phyloP scores from a whole-genome alignment of 1,140 invertebrate species.

The Caenorhabditis inopinata region DNA sequence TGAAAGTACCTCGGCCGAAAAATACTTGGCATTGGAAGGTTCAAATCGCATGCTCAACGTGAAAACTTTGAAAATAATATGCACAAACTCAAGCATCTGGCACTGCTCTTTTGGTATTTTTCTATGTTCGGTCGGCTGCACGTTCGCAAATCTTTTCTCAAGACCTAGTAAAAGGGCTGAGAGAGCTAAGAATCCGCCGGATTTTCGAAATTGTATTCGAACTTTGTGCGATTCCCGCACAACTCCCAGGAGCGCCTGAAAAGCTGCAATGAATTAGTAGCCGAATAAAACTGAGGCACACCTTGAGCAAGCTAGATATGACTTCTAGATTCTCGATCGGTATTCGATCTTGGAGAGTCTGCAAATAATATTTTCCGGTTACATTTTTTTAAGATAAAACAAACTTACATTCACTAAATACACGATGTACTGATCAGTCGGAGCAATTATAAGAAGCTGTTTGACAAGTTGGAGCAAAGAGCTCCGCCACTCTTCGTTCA shows the following conservation, averaged over 20 bases:
- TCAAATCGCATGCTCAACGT: conserved; percentile 97
- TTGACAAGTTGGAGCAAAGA: conserved; percentile 57
- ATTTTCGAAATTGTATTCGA: conserved; percentile 91
- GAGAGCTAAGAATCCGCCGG: conserved; percentile 94
- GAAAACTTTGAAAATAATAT: conserved; percentile 89
- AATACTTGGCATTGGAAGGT: conserved; percentile 97
- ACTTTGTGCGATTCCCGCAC: conserved; percentile 80
- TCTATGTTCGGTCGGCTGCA: conserved; percentile 65
- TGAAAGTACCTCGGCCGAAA: conserved; percentile 80
- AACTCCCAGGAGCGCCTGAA: conserved; percentile 53
- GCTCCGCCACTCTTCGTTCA: conserved; percentile 41
- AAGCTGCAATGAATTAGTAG: background rate
- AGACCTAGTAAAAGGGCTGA: conserved; percentile 90
- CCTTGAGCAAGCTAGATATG: conserved; percentile 40
- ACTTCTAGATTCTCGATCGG: conserved; percentile 46
- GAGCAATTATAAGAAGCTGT: conserved; percentile 59
- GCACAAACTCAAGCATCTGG: conserved; percentile 70
- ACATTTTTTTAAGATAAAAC: background rate
- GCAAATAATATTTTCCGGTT: background rate
- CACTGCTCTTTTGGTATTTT: conserved; percentile 38
- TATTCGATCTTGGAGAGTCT: conserved; percentile 19
- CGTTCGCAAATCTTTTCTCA: conserved; percentile 70
- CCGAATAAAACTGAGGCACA: background rate
- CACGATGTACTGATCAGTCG: conserved; percentile 63
- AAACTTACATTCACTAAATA: conserved; percentile 56